Base-by-base conservation (phyloP, 2,113 vertebrate species). In the Coptodon bakossiorum region DNA sequence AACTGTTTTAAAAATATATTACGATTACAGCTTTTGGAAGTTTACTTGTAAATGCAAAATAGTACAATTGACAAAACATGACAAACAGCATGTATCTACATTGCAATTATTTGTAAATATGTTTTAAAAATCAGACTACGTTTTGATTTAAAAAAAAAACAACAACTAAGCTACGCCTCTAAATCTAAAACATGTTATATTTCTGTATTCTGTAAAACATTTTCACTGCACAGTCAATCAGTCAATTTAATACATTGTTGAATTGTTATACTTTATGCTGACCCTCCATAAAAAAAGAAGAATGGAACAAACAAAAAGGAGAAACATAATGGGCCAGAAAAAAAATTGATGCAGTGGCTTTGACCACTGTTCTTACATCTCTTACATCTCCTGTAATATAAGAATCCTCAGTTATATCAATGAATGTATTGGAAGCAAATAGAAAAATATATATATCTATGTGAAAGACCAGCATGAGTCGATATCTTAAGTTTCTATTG, bases 331-430 rank as follows among this genome's bases (percentile, higher is more conserved):
- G 90, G 95, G 97, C 97, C 91, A 97, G 96, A 95, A 97, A 52
- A 9, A 98, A 98, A 98, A 98, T 97, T 98, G 96, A 98, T 97
- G 97, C 96, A 97, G 97, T 97, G 95, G 82, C 96, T 97, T 97
- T 96, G 96, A 59, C 97, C 94, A 96, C 96, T 94, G 95, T 96
- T 94, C 95, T 95, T 84, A 97, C 97, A 97, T 96, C 96, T 97
- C 97, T 96, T 95, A 97, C 88, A 92, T 92, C 76, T 53, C 52
- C 52, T 53, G 52, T 53, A 53, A 53, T 53, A 53, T 22, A 53
- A 53, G 97, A 97, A 98, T 99, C 99, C 97, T 97, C 97, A 98
- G 96, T 98, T 97, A 97, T 98, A 98, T 97, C 97, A 97, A 98
- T 98, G 96, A 97, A 96, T 97, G 97, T 97, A 98, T 96, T 97